Evolutionary conservation across 1,140 invertebrate species (phyloP).

Genomic region (Heliconius himera): DNA sequence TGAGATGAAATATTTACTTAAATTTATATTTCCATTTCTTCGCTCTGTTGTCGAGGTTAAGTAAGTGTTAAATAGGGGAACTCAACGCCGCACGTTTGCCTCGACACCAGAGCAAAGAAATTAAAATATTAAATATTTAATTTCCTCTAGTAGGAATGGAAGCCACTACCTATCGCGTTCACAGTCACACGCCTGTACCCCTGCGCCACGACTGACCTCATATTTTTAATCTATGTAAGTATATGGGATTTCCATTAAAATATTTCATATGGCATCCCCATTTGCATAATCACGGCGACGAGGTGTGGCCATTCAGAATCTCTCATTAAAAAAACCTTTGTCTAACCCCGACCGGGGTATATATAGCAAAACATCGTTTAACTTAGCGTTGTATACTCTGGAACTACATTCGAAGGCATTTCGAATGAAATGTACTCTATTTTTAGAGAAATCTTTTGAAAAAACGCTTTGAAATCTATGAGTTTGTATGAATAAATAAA

Average conservation of each 20-base stretch:
- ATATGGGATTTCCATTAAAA: background rate
- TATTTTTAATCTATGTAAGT: background rate
- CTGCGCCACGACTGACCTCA: too few species aligned
- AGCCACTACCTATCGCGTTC: too few species aligned
- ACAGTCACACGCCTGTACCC: too few species aligned
- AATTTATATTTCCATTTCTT: too few species aligned
- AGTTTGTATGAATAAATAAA: background rate
- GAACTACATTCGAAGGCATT: slow-evolving; percentile 1
- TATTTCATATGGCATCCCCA: background rate
- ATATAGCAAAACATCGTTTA: slow-evolving; percentile 6
- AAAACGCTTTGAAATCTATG: background rate
- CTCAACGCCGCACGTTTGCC: too few species aligned
- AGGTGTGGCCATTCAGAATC: slow-evolving; percentile 8
- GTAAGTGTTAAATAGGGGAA: too few species aligned
- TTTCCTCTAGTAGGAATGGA: too few species aligned
- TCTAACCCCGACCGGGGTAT: background rate
- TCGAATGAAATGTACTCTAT: background rate
- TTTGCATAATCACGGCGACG: background rate
- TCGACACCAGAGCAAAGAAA: too few species aligned
- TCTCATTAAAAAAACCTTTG: slow-evolving; percentile 12
- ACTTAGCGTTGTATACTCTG: background rate
- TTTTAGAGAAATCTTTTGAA: background rate
- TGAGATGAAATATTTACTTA: too few species aligned
- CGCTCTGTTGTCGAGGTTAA: too few species aligned
- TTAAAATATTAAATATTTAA: too few species aligned